Percentiles rank a stretch among this genome's conserved stretches.
Evolutionary conservation across 2,113 vertebrate genomes (phyloP).

Genomic region (Stegastes partitus): DNA sequence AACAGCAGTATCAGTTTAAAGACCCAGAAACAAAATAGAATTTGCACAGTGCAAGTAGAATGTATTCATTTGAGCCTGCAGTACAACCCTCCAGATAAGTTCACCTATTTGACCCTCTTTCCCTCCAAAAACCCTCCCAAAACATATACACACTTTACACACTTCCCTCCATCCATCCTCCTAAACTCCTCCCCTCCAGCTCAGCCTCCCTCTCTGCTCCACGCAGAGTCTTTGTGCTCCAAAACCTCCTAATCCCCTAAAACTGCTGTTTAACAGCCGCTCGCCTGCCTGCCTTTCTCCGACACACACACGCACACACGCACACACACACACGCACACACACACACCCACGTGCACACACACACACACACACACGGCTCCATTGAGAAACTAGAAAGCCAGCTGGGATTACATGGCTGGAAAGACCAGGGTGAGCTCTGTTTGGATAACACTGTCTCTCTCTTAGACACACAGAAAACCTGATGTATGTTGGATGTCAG

Average conservation of each 20-base stretch:
- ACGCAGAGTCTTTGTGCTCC: constrained; percentile 80
- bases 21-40: background rate
- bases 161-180: constrained; percentile 39
- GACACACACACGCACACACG: constrained; percentile 3
- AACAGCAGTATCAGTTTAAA: too few relatives aligned
- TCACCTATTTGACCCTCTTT: constrained; percentile 32
- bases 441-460: constrained; percentile 74
- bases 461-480: constrained; percentile 43
- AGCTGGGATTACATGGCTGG: constrained; percentile 75
- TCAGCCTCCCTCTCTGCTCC: constrained; percentile 67
- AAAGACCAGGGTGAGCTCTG: constrained; percentile 75
- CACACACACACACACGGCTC: constrained; percentile 49
- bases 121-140: constrained; percentile 29
- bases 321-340: constrained; percentile 24
- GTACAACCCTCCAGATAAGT: constrained; percentile 8
- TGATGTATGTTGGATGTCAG: constrained; percentile 31
- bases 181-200: constrained; percentile 64
- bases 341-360: constrained; percentile 17
- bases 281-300: constrained; percentile 66
- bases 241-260: constrained; percentile 84
- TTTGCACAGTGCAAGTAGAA: background rate
- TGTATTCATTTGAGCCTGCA: background rate
- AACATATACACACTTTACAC: constrained; percentile 5
- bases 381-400: constrained; percentile 75
- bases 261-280: constrained; percentile 85